Evolutionary conservation across 2,113 vertebrate genomes (phyloP), one percentile per base, ranked within the genome.

Genomic region (Oncorhynchus tshawytscha): DNA sequence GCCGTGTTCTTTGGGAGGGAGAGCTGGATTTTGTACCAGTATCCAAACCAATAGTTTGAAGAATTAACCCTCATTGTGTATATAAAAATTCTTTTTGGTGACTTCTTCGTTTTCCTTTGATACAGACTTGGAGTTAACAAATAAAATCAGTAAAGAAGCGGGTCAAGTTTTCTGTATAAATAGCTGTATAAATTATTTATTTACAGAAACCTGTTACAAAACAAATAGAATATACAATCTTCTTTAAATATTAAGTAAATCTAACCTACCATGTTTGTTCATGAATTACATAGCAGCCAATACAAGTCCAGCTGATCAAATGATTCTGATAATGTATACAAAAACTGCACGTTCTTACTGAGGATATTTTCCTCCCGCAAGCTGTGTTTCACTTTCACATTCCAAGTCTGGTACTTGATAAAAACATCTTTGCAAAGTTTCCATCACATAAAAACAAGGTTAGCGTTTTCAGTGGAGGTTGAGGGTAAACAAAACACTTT

Each of bases 131-230:
- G 16, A n/a, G 15, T 22, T 15, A 60, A 22, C 13, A 69, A 65
- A 48, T 60, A 7, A 70, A 16, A 18, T 59, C 4, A 81, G 62
- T 59, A 73, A 90, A 66, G 78, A 70, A 86, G 77, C 29, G 16
- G 1, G 6, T 7, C 29, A 85, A 76, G 45, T 84, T 72, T 96
- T 99, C 96, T 94, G 95, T 99, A 99, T 99, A 99, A 99, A 99
- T 99, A 94, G 89, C 92, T 98, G 97, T 99, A 99, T 98, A 99
- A 99, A 99, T 98, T 99, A 96, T 88, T 99, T 98, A 99, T 99
- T 99, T 98, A 99, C 97, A 99, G 95, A 98, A 98, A 97, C 95
- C 95, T 98, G 96, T 99, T 98, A 98, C 96, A 99, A 99, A 99
- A 98, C 97, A 98, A 97, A 99, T 98, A 98, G 96, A 97, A 97